Base-by-base conservation (phyloP, 2,888 invertebrate genomes). In the Mesochorus sp. region DNA sequence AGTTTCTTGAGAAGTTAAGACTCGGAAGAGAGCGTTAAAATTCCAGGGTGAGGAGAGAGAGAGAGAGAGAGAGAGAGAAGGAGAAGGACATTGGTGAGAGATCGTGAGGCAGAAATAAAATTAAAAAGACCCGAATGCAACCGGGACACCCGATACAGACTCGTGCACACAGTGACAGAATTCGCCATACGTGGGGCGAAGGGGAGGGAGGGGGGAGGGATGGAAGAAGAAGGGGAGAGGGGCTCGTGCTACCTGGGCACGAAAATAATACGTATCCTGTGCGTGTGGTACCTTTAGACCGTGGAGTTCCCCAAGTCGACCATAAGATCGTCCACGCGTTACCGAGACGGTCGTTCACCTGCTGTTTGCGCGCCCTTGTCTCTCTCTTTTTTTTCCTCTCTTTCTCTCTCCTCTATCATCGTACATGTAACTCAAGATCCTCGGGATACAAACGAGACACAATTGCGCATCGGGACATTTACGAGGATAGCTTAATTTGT, bases 271-370 rank as follows among this genome's bases (percentile, higher is more conserved):
- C 14, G 14, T 39, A 12, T 39, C 12, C n/a, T 28, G 62, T 21
- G 34, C 28, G 51, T 12, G 44, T 8, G 62, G 47, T 59, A 59
- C 59, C 66, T 71, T 71, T 59, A 66, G 51, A 51, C 44, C 57
- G n/a, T n/a, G 55, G 42, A 47, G 47, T 37, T 26, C 34, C 73
- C 55, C 31, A 8, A 55, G 31, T 67, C 61, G 53, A 57, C 72
- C 42, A 24, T 1, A 21, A 26, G 73, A 80, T 76, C 80, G 73
- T 73, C 73, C 79, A 77, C 79, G 79, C 75, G 80, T 82, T 80
- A 72, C 76, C 61, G 64, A 74, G 44, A 79, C 77, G 77, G 81
- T 80, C 81, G 76, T 82, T 82, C 81, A 81, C 79, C 81, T 53
- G 75, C 51, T 59, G 55, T 67, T 61, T 34, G 8, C 28, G 39